Conservation (phyloP, 2,113 vertebrate species). For the Rhadina sibilatrix region DNA sequence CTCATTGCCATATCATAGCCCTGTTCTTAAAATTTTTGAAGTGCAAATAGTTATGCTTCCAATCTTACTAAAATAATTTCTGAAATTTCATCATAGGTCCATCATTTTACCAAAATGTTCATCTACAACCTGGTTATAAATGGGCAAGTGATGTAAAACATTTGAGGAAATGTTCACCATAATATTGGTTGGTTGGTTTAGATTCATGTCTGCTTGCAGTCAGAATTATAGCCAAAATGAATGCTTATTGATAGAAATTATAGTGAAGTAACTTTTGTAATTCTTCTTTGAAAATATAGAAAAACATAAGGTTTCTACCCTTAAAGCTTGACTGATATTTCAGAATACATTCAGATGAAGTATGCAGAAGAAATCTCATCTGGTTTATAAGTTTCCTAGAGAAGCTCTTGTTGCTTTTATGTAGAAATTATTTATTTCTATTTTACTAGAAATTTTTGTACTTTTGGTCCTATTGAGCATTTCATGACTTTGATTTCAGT, state of each 20-base stretch:
- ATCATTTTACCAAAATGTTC: neutral
- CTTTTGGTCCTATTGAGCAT: neutral
- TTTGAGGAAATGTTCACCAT: neutral
- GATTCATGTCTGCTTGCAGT: neutral
- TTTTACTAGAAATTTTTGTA: neutral
- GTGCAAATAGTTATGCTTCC: slow-evolving; percentile 49
- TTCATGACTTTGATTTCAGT: neutral
- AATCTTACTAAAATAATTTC: slow-evolving; percentile 62
- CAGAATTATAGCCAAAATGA: neutral
- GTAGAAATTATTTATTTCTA: neutral
- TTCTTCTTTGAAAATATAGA: slow-evolving; percentile 20
- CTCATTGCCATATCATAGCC: slow-evolving; percentile 58
- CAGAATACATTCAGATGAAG: neutral
- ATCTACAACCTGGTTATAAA: neutral
- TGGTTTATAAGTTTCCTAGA: neutral
- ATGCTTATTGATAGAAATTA: neutral
- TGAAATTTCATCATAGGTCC: neutral
- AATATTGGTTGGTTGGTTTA: neutral
- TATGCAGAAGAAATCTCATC: neutral
- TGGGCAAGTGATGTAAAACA: neutral
- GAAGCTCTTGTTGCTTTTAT: neutral
- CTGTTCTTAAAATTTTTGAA: slow-evolving; percentile 67
- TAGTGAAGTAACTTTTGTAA: slow-evolving; percentile 15
- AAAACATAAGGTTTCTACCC: neutral
- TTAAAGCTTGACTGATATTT: neutral